Percentiles rank a stretch among this genome's conserved stretches.
Conservation (phyloP, 2,888 invertebrate genomes). For the Carcina quercana region DNA sequence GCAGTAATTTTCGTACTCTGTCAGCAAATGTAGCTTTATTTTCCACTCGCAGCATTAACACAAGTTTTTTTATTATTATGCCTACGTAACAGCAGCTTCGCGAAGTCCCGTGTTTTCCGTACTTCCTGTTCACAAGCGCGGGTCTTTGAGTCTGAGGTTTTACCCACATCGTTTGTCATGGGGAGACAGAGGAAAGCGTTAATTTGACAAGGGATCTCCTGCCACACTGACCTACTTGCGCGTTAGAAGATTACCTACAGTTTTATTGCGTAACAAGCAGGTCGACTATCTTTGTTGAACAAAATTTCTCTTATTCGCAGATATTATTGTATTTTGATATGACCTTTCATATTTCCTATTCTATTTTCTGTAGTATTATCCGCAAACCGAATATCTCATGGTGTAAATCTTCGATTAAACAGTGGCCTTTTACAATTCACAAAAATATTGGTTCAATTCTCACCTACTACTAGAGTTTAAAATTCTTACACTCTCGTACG, state of each 20-base stretch:
- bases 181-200: conserved; percentile 60
- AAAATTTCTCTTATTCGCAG: no score
- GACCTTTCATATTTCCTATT: no score
- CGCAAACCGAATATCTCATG: no score
- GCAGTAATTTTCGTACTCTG: conserved; percentile 20
- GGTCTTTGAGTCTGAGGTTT: conserved; percentile 18
- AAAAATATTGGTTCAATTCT: no score
- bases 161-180: conserved; percentile 55
- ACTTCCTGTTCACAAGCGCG: neutral
- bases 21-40: conserved; percentile 31
- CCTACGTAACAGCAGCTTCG: conserved; percentile 27
- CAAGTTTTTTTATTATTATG: conserved; percentile 50
- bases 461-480: no score
- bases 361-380: no score
- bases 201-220: conserved; percentile 68
- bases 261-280: conserved; percentile 30
- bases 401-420: no score
- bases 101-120: conserved; percentile 2
- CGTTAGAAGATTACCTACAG: conserved; percentile 32
- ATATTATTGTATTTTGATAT: no score
- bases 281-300: no score
- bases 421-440: no score
- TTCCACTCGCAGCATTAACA: conserved; percentile 26
- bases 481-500: no score
- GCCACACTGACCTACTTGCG: conserved; percentile 54